phyloP scores from a whole-genome alignment of 2,797 vertebrate species.

The Dicrostonyx torquatus region DNA sequence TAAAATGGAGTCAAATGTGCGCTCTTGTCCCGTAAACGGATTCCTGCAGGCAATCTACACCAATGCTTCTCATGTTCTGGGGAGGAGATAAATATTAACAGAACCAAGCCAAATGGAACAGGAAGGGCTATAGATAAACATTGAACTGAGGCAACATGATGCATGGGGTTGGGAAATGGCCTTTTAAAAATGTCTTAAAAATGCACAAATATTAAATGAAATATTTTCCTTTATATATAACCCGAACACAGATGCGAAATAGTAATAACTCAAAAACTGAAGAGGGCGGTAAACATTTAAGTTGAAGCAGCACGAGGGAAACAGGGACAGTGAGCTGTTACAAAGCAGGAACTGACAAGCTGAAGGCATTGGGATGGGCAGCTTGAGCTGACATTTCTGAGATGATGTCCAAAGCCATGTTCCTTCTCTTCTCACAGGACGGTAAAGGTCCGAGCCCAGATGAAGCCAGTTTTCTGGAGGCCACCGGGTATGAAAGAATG shows the following conservation, averaged over 20 bases:
- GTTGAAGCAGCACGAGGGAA: slow-evolving; percentile 58
- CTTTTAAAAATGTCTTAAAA: slow-evolving; percentile 27
- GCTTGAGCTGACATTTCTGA: slow-evolving; percentile 58
- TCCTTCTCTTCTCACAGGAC: neutral
- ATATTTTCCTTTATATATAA: slow-evolving; percentile 23
- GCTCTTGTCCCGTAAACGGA: slow-evolving; percentile 63
- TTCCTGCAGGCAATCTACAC: slow-evolving; percentile 54
- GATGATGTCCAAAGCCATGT: slow-evolving; percentile 53
- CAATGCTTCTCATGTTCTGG: slow-evolving; percentile 69
- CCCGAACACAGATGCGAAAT: slow-evolving; percentile 70
- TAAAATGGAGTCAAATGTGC: slow-evolving; percentile 75
- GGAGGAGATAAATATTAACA: slow-evolving; percentile 78
- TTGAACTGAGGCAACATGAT: slow-evolving; percentile 41
- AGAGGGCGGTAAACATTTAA: slow-evolving; percentile 61
- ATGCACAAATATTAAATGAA: neutral
- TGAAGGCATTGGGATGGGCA: neutral
- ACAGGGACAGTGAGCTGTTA: neutral
- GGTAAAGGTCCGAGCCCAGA: neutral
- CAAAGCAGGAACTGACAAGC: slow-evolving; percentile 15
- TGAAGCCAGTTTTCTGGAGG: neutral
- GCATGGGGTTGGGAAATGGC: slow-evolving; percentile 28
- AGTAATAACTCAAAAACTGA: slow-evolving; percentile 45
- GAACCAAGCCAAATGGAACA: slow-evolving; percentile 75
- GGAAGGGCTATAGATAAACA: slow-evolving; percentile 71
- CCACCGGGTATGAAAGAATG: neutral